Evolutionary conservation across 2,888 invertebrate species (phyloP).

Genomic region (Drosophila gaucha): DNA sequence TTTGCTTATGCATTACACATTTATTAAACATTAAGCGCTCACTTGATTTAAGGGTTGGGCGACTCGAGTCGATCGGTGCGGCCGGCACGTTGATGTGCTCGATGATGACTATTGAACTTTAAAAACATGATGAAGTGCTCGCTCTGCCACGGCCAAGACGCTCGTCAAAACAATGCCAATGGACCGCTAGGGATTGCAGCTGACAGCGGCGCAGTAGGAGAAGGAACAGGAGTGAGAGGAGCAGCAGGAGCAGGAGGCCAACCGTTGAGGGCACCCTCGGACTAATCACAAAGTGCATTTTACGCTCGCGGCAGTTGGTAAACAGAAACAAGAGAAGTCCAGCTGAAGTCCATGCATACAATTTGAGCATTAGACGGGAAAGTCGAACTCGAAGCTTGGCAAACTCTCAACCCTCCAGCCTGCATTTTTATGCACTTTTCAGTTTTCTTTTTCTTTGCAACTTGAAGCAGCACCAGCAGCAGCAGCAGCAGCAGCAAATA

Average conservation of each 20-base stretch:
- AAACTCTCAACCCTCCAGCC: conserved; percentile 40
- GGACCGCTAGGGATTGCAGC: conserved; percentile 12
- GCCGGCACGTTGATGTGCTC: conserved; percentile 76
- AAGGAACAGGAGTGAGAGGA: conserved; percentile 9
- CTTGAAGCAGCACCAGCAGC: conserved; percentile 68
- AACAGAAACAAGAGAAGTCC: conserved; percentile 75
- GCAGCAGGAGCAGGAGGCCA: conserved; percentile 8
- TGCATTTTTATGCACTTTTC: conserved; percentile 79
- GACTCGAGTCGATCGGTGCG: conserved; percentile 62
- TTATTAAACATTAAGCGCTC: conserved; percentile 76
- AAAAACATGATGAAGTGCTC: conserved; percentile 73
- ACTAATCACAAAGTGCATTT: conserved; percentile 80
- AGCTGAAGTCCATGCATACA: conserved; percentile 73
- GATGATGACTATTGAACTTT: conserved; percentile 80
- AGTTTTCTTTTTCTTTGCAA: conserved; percentile 61
- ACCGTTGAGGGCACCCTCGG: conserved; percentile 65
- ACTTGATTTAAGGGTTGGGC: conserved; percentile 71
- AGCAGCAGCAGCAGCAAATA: conserved; percentile 74
- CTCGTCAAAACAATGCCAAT: conserved; percentile 29
- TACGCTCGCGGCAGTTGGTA: conserved; percentile 77
- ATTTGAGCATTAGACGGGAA: conserved; percentile 63
- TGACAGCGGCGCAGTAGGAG: conserved; percentile 2
- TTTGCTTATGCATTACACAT: conserved; percentile 78
- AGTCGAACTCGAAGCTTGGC: conserved; percentile 11
- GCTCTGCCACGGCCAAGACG: conserved; percentile 50